These are phyloP conservation scores for Pseudorectes ferrugineus DNA, from an alignment of 2,113 vertebrate genomes.

Conservation along the genomic window DNA sequence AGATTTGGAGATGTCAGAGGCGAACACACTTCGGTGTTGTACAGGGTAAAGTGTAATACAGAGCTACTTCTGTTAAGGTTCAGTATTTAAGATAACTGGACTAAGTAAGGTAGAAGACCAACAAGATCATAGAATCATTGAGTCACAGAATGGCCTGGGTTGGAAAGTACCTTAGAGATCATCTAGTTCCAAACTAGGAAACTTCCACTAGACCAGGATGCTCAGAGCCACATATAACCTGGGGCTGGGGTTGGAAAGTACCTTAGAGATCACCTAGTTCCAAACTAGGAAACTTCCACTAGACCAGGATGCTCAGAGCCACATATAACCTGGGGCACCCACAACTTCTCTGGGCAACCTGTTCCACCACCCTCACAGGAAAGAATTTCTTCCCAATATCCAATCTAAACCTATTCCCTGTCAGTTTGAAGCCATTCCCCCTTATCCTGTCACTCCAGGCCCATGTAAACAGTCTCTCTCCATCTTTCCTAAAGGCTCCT, in stretches of 20 bases:
- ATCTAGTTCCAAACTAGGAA: background rate
- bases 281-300: background rate
- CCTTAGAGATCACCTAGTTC: background rate
- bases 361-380: background rate
- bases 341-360: background rate
- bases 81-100: background rate
- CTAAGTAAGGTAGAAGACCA: background rate
- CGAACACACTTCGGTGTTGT: fast-evolving
- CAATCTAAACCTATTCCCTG: background rate
- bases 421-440: background rate
- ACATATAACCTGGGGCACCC: background rate
- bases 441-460: background rate
- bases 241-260: background rate
- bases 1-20: background rate
- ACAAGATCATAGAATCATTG: background rate
- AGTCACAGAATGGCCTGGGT: background rate
- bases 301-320: background rate
- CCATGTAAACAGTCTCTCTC: too few relatives aligned
- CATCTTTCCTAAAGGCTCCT: background rate
- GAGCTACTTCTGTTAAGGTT: background rate
- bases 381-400: background rate
- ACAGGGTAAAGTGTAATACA: background rate
- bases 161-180: background rate
- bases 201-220: too few relatives aligned
- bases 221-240: background rate